Conservation (phyloP, 1,140 invertebrate genomes). For the Linepithema humile region DNA sequence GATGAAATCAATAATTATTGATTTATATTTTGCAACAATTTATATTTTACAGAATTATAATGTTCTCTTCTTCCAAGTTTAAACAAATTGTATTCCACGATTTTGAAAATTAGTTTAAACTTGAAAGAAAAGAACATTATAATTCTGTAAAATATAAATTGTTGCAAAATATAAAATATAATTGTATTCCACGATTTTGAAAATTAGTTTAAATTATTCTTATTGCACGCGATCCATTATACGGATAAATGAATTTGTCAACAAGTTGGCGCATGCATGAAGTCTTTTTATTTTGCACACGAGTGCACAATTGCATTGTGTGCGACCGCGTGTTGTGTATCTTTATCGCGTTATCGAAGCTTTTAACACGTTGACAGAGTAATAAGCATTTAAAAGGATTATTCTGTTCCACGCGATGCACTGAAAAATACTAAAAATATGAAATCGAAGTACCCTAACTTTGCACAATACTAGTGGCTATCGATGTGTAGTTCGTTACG, state of each 20-base stretch:
- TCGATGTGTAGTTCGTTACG: neutral
- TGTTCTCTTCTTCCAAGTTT: neutral
- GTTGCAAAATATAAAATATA: too few relatives aligned
- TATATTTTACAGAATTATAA: neutral
- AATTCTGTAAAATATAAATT: neutral
- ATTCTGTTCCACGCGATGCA: constrained; percentile 25
- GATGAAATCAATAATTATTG: neutral
- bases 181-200: too few relatives aligned
- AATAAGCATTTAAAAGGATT: constrained; percentile 51
- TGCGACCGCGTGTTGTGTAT: constrained; percentile 8
- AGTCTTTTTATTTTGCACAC: neutral
- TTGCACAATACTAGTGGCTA: neutral
- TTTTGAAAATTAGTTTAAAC: neutral
- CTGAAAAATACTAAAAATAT: constrained; percentile 23
- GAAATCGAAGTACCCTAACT: constrained; percentile 23
- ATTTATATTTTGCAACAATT: neutral
- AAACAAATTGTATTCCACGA: too few relatives aligned
- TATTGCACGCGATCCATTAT: neutral
- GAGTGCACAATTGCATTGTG: constrained; percentile 26
- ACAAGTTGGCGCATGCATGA: neutral
- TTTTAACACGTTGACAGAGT: constrained; percentile 46
- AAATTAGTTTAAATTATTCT: neutral
- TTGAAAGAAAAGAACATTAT: neutral
- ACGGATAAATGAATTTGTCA: constrained; percentile 7
- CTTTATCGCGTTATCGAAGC: constrained; percentile 50